Evolutionary conservation across 92 coral and sea anemone genomes (phyloP).

Genomic region (Porites evermanni): DNA sequence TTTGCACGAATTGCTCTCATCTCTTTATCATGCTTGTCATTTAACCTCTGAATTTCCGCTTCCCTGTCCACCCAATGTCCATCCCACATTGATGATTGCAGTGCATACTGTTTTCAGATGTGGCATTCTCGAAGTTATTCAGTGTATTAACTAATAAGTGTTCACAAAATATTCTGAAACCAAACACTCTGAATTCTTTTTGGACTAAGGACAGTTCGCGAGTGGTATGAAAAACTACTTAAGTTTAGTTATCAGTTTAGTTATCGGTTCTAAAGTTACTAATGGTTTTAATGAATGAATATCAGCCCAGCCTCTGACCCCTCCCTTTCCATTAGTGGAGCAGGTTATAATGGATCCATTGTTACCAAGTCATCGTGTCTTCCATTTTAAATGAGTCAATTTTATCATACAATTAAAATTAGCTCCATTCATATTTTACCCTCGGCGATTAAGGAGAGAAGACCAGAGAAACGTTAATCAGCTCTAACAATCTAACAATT

Average conservation of each 20-base stretch:
- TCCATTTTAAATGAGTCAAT: slow-evolving; percentile 2
- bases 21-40: slow-evolving; percentile 11
- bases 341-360: neutral
- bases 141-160: too few species aligned
- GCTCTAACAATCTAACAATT: neutral
- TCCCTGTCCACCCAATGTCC: neutral
- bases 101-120: too few species aligned
- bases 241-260: too few species aligned
- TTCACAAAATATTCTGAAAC: too few species aligned
- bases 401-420: neutral
- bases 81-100: too few species aligned
- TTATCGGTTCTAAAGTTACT: neutral
- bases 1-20: slow-evolving; percentile 2
- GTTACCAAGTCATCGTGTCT: neutral
- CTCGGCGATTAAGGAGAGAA: neutral
- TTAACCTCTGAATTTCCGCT: neutral
- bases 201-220: too few species aligned
- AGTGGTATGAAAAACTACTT: too few species aligned
- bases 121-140: too few species aligned
- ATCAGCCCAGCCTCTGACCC: neutral
- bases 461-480: neutral
- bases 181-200: too few species aligned
- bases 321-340: neutral
- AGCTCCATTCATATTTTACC: neutral
- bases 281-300: neutral